Conservation (phyloP, 1,140 invertebrate genomes). For the Neoseiulus cucumeris region DNA sequence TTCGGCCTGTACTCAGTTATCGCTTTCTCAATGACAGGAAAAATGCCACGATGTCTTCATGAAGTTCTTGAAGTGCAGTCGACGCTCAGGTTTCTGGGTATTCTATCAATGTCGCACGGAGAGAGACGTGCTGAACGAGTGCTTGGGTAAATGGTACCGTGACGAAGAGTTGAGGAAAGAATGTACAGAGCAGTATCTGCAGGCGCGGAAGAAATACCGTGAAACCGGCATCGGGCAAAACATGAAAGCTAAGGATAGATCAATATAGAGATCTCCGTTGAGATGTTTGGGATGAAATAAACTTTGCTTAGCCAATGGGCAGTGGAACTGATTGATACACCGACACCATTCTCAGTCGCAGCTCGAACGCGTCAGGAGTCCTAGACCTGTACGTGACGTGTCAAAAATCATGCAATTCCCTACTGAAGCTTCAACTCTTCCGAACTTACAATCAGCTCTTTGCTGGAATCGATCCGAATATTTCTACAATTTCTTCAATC, state of each 20-base stretch:
- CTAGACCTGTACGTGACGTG: no score
- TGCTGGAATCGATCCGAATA: no score
- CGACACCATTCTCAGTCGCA: no score
- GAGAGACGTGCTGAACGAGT: conserved; percentile 44
- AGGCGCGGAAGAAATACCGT: conserved; percentile 56
- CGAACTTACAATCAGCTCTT: no score
- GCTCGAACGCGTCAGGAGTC: no score
- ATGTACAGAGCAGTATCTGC: conserved; percentile 55
- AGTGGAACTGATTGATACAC: not conserved
- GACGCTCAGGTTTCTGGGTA: conserved; percentile 43
- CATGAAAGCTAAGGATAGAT: conserved; percentile 25
- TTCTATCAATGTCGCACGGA: conserved; percentile 47
- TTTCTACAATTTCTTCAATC: no score
- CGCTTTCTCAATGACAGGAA: conserved; percentile 26
- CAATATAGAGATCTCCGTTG: not conserved
- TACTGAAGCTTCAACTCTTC: no score
- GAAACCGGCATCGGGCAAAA: conserved; percentile 47
- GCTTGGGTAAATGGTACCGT: conserved; percentile 43
- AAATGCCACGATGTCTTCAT: conserved; percentile 12
- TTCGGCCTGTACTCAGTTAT: not conserved
- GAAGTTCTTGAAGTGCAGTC: conserved; percentile 49
- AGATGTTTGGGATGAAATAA: not conserved
- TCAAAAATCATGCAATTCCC: no score
- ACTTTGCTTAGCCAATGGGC: not conserved
- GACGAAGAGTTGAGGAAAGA: conserved; percentile 48